phyloP scores from a whole-genome alignment of 2,797 vertebrate genomes.

The Cyclopterus lumpus region DNA sequence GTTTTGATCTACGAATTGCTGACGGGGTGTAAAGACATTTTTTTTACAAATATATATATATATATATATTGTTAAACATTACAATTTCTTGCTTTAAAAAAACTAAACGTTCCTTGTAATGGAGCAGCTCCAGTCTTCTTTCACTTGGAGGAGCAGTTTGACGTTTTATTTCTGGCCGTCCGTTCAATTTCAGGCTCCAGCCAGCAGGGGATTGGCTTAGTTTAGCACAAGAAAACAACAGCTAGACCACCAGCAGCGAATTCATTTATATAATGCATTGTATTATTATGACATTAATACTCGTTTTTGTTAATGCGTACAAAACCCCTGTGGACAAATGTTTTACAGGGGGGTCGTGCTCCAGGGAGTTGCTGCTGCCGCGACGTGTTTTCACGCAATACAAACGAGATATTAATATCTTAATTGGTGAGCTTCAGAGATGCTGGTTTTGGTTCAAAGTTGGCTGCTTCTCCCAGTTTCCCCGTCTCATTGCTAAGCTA shows the following conservation, averaged over 20 bases:
- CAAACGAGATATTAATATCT: background rate
- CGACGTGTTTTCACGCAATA: background rate
- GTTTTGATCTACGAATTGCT: background rate
- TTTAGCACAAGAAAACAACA: background rate
- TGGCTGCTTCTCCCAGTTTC: background rate
- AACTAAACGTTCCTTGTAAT: background rate
- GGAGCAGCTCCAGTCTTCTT: background rate
- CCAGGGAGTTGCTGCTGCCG: background rate
- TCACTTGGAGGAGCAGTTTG: background rate
- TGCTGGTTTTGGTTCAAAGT: background rate
- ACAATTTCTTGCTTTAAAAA: no score
- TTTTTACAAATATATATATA: no score
- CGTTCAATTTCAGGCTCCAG: background rate
- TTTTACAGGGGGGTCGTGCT: background rate
- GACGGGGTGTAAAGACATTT: no score
- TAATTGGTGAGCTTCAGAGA: background rate
- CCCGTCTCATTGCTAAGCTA: conserved; percentile 10
- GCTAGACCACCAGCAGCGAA: background rate
- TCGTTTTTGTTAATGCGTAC: background rate
- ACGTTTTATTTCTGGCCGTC: background rate
- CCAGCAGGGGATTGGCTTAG: background rate
- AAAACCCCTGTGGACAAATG: background rate
- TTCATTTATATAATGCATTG: background rate
- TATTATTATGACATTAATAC: background rate
- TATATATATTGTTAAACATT: no score